Evolutionary conservation across 2,113 vertebrate genomes (phyloP), one percentile per base, ranked within the genome.

Genomic region (Scophthalmus maximus): DNA sequence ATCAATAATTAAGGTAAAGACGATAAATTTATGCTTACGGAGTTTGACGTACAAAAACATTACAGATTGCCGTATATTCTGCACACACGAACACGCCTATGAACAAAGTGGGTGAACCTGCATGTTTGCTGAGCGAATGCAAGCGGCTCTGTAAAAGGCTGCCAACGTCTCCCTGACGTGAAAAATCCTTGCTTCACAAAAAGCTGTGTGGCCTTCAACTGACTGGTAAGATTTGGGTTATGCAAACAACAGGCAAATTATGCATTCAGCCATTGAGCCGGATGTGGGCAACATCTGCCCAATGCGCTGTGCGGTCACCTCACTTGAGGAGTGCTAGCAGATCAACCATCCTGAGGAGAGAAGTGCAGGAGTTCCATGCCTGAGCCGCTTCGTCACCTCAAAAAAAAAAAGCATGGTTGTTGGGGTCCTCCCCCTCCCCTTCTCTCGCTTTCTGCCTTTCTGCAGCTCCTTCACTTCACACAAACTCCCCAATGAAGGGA

Each of bases 1-100:
- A 78, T 89, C 72, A 89, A 88, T 90, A 78, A 89, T 88, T 84
- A 29, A 88, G 51, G 23, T 47, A 4, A 71, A 76, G 68, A 25
- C 23, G 44, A 83, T 57, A 2, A n/a, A 52, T 27, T 38, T 32
- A 51, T 53, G 63, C 68, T 32, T 25, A 38, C 63, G 44, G 69
- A 6, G 73, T 26, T 56, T 32, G 23, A 82, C 18, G 30, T 14
- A 46, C 3, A 4, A 60, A 68, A 81, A 72, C 51, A 72, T 65
- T 34, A 58, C 6, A 60, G 15, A 52, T 44, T 34, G 34, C 49
- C 15, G 30, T n/a, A 27, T 6, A 2, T 3, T 17, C 20, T 8
- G 30, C 53, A 52, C 50, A 61, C 18, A 50, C 10, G 2, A 49
- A 59, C 60, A 12, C 22, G n/a, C 32, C 32, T 57, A 34, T 52